Evolutionary conservation across 1,140 invertebrate genomes (phyloP).

Genomic region (Ridgeia piscesae): DNA sequence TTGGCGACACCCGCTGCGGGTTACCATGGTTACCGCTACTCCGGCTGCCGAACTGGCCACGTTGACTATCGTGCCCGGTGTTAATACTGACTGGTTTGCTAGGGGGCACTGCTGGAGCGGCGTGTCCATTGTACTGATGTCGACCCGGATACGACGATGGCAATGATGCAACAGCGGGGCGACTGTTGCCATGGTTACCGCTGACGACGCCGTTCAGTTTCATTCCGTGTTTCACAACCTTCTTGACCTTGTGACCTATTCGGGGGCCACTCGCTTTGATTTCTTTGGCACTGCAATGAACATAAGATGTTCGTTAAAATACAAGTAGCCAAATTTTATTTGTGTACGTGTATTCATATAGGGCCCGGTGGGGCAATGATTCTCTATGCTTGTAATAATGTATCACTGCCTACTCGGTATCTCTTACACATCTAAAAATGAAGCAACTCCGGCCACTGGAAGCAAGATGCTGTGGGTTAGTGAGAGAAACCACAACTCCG

Average conservation of each 20-base stretch:
- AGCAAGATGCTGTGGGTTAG: too few relatives aligned
- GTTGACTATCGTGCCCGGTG: background rate
- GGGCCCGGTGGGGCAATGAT: too few relatives aligned
- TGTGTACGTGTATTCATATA: too few relatives aligned
- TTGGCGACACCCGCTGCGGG: background rate
- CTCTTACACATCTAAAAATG: too few relatives aligned
- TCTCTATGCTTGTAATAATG: too few relatives aligned
- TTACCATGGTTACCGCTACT: background rate
- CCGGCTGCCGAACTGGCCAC: background rate
- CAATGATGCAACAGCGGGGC: background rate
- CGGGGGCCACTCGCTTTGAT: conserved; percentile 86
- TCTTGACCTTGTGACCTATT: conserved; percentile 68
- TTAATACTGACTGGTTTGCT: conserved; percentile 13
- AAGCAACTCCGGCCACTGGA: too few relatives aligned
- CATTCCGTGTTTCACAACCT: conserved; percentile 61
- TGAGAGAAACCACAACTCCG: too few relatives aligned
- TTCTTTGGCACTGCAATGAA: conserved; percentile 73
- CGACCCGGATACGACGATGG: background rate
- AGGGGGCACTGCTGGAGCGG: conserved; percentile 35
- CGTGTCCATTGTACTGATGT: conserved; percentile 35
- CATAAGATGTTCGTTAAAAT: background rate
- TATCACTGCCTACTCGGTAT: too few relatives aligned
- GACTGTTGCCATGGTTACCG: background rate
- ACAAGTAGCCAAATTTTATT: background rate
- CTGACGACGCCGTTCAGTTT: background rate